Evolutionary conservation across 1,140 invertebrate genomes (phyloP).

Genomic region (Calephelis nemesis): DNA sequence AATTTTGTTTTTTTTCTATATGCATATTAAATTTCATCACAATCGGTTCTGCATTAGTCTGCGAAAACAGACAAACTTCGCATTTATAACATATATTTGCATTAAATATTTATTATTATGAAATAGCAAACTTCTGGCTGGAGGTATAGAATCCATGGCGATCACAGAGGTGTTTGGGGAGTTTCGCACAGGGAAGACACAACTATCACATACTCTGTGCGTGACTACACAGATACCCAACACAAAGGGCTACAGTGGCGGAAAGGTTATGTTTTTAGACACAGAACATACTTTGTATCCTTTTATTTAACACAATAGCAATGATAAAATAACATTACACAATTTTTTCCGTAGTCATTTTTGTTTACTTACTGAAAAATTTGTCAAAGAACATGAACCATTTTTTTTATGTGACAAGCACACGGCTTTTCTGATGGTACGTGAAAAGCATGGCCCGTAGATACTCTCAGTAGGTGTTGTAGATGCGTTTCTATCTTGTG

Average conservation of each 20-base stretch:
- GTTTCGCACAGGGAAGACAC: slow-evolving; percentile 90
- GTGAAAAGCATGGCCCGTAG: no score
- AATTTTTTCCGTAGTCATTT: no score
- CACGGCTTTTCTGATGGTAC: no score
- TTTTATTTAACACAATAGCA: slow-evolving; percentile 42
- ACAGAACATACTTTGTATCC: slow-evolving; percentile 92
- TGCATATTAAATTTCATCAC: no score
- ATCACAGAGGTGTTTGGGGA: slow-evolving; percentile 96
- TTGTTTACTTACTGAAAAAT: no score
- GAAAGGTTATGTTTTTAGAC: slow-evolving; percentile 90
- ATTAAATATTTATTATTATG: slow-evolving; percentile 34
- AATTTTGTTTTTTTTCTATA: no score
- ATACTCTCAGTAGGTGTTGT: no score
- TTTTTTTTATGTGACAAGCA: no score
- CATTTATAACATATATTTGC: background rate
- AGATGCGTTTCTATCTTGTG: no score
- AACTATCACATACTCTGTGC: slow-evolving; percentile 88
- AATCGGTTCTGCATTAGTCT: no score
- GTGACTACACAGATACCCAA: slow-evolving; percentile 88
- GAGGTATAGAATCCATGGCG: slow-evolving; percentile 93
- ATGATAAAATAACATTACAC: background rate
- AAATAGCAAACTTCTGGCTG: slow-evolving; percentile 85
- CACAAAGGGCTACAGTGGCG: slow-evolving; percentile 84
- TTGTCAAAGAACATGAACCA: no score
- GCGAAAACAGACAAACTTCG: no score